A percentile compares a stretch with the other conserved stretches of the same genome.
Evolutionary conservation across 2,113 vertebrate genomes (phyloP).

Genomic region (Thymallus thymallus): DNA sequence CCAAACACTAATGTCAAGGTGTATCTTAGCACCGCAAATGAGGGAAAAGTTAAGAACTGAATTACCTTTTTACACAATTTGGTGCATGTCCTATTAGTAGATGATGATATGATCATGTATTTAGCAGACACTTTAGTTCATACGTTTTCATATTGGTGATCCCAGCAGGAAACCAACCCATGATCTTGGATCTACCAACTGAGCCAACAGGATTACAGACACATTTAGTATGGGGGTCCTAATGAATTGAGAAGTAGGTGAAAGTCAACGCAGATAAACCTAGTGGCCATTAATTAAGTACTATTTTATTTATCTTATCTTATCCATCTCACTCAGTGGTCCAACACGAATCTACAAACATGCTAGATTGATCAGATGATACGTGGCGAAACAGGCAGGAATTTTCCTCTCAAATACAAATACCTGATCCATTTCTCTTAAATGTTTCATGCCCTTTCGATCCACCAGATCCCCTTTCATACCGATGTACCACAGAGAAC

Average conservation of each 20-base stretch:
- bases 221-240: background rate
- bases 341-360: slow-evolving; percentile 52
- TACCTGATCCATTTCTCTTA: slow-evolving; percentile 66
- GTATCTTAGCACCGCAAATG: too few relatives aligned
- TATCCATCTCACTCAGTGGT: slow-evolving; percentile 35
- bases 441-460: slow-evolving; percentile 75
- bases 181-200: too few relatives aligned
- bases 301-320: background rate
- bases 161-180: too few relatives aligned
- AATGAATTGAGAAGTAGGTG: background rate
- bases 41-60: too few relatives aligned
- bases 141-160: too few relatives aligned
- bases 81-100: too few relatives aligned
- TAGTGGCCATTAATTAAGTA: background rate
- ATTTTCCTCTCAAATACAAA: slow-evolving; percentile 72
- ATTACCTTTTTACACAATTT: too few relatives aligned
- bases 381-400: slow-evolving; percentile 49
- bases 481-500: slow-evolving; percentile 53
- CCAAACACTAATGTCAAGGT: too few relatives aligned
- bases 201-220: background rate
- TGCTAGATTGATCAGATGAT: slow-evolving; percentile 41
- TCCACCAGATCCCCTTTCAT: slow-evolving; percentile 70
- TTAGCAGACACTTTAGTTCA: too few relatives aligned
- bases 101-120: too few relatives aligned
- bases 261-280: too few relatives aligned